Base-by-base conservation (phyloP, 2,113 vertebrate genomes). In the Aviceda subcristata region DNA sequence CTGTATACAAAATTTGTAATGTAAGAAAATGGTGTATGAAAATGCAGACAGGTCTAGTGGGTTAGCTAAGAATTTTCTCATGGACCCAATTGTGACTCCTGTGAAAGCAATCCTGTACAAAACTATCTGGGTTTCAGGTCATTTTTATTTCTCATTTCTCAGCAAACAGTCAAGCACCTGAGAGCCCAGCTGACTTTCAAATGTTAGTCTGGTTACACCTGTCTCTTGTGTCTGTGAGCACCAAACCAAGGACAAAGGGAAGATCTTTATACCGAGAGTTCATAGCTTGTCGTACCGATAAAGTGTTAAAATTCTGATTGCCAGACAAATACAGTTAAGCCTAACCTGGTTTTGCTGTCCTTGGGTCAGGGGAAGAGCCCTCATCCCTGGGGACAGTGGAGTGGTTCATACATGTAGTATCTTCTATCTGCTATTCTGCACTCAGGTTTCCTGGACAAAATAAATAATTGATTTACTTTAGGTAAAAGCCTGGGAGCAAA, bases 201-300 rank as follows among this genome's bases (percentile, higher is more conserved):
- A 19, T 7, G 18, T 71, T 75, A 14, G 50, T 59, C 38, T 69
- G 69, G 20, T 53, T 81, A 10, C 16, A 16, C 12, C 9, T 48
- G 56, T 14, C 21, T 57, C 23, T 89, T 11, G 6, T 39, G 29
- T 59, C 59, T 68, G 26, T 17, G 46, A 60, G 29, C 32, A 46
- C 39, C n/a, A 46, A 86, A 60, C 23, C 26, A n/a, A 66, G 79
- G 60, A 16, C 17, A 48, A 75, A 45, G 10, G 13, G 39, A 73
- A 46, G 50, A 36, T 15, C 10, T 84, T 73, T 29, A 9, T 23
- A 43, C 18, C 48, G 14, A 24, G 30, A 80, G 9, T 60, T 73
- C 13, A 11, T 3, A 17, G 19, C 32, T 57, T 86, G 27, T 62
- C 8, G 4, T 32, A 3, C 10, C 5, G 0, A 11, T 16, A 7